Evolutionary conservation across 2,888 invertebrate species (phyloP).

Genomic region (Blastobasis adustella): DNA sequence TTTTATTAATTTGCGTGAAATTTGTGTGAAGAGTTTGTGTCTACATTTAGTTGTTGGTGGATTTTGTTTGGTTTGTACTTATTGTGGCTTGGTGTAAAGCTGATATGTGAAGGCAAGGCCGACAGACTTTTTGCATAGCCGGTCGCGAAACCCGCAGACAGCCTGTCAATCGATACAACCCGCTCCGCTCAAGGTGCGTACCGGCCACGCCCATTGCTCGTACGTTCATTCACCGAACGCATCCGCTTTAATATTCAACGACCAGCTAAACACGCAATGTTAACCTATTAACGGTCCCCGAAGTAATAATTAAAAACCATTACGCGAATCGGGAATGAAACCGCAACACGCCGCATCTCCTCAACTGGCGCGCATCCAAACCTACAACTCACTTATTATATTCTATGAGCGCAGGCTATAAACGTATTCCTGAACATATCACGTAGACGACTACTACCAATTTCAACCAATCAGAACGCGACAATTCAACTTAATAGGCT

Average conservation of each 20-base stretch:
- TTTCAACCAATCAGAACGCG: constrained; percentile 73
- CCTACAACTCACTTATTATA: constrained; percentile 71
- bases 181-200: constrained; percentile 12
- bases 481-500: constrained; percentile 72
- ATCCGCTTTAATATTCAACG: constrained; percentile 34
- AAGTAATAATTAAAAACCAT: constrained; percentile 60
- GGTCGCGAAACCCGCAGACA: constrained; percentile 18
- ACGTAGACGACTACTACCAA: constrained; percentile 72
- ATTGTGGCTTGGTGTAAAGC: too few species aligned
- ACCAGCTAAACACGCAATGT: constrained; percentile 22
- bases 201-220: constrained; percentile 24
- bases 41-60: too few species aligned
- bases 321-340: constrained; percentile 53
- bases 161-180: constrained; percentile 25
- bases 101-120: too few species aligned
- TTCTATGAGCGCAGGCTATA: constrained; percentile 70
- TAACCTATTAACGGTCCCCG: constrained; percentile 50
- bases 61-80: too few species aligned
- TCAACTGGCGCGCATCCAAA: constrained; percentile 65
- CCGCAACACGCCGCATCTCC: constrained; percentile 52
- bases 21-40: too few species aligned
- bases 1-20: too few species aligned
- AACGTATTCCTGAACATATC: constrained; percentile 74
- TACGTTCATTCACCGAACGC: constrained; percentile 36
- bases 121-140: neutral